phyloP scores from a whole-genome alignment of 2,797 vertebrate species.

The Gallinago nigripennis region DNA sequence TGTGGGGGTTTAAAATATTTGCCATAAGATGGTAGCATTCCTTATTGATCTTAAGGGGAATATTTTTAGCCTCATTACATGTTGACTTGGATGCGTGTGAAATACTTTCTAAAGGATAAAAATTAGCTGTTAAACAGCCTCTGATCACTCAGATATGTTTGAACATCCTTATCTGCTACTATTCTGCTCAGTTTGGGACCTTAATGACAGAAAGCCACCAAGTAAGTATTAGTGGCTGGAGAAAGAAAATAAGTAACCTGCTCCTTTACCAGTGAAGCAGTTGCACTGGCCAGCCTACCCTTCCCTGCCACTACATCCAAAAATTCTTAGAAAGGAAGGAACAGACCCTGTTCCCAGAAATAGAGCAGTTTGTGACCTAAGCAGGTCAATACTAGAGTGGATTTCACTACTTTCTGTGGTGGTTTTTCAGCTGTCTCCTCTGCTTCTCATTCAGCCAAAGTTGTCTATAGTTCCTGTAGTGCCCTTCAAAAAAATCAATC shows the following conservation, averaged over 20 bases:
- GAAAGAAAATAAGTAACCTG: background rate
- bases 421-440: background rate
- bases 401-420: background rate
- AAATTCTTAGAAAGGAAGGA: background rate
- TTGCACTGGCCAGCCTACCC: background rate
- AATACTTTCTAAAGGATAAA: background rate
- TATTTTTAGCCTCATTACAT: background rate
- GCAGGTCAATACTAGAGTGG: background rate
- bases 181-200: background rate
- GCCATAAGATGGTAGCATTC: background rate
- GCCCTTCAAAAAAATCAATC: background rate
- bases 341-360: background rate
- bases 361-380: background rate
- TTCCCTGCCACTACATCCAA: background rate
- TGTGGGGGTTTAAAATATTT: background rate
- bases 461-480: background rate
- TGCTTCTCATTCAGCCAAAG: background rate
- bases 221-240: background rate
- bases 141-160: background rate
- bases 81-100: background rate
- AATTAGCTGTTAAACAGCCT: background rate
- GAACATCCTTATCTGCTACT: background rate
- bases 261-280: background rate
- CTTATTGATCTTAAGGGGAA: background rate
- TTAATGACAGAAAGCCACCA: background rate